Percentiles rank a stretch among this genome's conserved stretches.
Conservation (phyloP, 2,113 vertebrate genomes). For the Scortum barcoo region DNA sequence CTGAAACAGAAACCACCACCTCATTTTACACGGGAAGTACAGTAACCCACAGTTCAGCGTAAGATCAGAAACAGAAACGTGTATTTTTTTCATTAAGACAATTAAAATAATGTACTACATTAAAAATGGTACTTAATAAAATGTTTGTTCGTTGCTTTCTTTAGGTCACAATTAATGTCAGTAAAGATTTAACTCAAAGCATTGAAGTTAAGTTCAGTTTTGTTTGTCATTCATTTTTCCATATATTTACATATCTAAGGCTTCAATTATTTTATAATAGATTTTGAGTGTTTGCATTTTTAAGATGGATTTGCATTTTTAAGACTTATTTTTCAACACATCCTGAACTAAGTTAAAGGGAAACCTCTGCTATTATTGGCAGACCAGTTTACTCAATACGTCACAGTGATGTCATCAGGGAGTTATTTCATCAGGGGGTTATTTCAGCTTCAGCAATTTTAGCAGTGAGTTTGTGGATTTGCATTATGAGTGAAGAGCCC, state of each 20-base stretch:
- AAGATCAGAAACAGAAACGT: not conserved
- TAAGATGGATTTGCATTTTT: too few species aligned
- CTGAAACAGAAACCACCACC: slow-evolving; percentile 3
- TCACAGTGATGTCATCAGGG: not conserved
- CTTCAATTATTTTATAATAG: not conserved
- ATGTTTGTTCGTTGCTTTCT: not conserved
- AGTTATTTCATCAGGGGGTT: not conserved
- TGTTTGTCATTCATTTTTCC: not conserved
- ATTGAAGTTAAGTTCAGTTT: not conserved
- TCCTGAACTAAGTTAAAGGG: not conserved
- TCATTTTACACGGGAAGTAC: slow-evolving; percentile 11
- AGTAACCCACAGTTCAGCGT: not conserved
- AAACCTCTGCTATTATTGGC: not conserved
- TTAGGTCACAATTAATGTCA: not conserved
- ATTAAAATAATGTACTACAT: not conserved
- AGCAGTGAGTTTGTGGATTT: too few species aligned
- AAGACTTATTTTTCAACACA: not conserved
- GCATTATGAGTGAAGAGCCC: not conserved
- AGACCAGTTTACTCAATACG: not conserved
- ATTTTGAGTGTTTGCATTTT: too few species aligned
- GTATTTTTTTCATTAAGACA: not conserved
- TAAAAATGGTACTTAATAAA: not conserved
- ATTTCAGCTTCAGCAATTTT: not conserved
- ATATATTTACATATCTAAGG: too few species aligned
- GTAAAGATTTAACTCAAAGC: not conserved